phyloP scores from a whole-genome alignment of 2,888 invertebrate species.

The Ichneumoninae sp. region DNA sequence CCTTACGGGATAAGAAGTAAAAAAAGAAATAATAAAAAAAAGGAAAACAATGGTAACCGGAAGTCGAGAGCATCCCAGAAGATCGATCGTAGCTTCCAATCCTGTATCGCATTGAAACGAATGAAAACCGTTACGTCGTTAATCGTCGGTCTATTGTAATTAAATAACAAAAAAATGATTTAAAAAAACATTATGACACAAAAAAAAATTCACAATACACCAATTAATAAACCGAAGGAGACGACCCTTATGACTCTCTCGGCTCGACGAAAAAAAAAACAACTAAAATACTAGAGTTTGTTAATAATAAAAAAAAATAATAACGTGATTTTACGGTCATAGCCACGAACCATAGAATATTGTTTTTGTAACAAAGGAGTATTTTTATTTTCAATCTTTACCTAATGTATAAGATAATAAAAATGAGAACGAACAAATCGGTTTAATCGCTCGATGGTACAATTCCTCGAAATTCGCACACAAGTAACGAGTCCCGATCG shows the following conservation, averaged over 20 bases:
- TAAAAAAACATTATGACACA: constrained; percentile 22
- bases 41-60: constrained; percentile 10
- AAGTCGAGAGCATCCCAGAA: constrained; percentile 32
- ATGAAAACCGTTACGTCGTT: constrained; percentile 57
- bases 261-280: constrained; percentile 61
- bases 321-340: constrained; percentile 67
- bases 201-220: constrained; percentile 33
- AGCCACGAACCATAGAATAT: constrained; percentile 70
- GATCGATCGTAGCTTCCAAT: constrained; percentile 64
- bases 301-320: constrained; percentile 68
- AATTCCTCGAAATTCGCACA: background rate
- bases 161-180: constrained; percentile 33
- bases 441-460: background rate
- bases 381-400: constrained; percentile 78
- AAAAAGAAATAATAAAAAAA: constrained; percentile 18
- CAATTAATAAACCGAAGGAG: constrained; percentile 54
- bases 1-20: constrained; percentile 5
- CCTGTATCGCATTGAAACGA: constrained; percentile 71
- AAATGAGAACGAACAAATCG: constrained; percentile 63
- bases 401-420: constrained; percentile 77
- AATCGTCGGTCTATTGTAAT: constrained; percentile 64
- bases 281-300: constrained; percentile 62
- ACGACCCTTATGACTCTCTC: constrained; percentile 52
- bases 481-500: background rate
- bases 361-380: constrained; percentile 79